Evolutionary conservation across 2,113 vertebrate species (phyloP), one percentile per base, ranked within the genome.

Genomic region (Chitala chitala): DNA sequence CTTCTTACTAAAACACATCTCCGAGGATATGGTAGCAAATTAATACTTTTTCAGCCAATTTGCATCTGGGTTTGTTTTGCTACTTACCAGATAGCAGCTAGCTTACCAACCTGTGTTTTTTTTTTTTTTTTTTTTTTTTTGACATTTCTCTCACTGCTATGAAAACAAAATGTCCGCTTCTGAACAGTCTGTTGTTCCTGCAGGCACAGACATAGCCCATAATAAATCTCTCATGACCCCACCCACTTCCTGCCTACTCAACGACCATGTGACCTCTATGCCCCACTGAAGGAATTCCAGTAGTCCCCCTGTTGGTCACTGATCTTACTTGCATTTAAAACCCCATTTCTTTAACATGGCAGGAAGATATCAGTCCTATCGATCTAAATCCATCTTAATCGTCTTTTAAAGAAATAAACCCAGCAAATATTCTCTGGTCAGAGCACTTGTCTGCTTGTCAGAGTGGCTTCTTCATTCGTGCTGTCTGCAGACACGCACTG

Each of bases 361-460:
- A 15, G 46, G 44, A 75, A 15, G 65, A 73, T 69, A 75, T 78
- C 65, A 73, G 48, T 77, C 71, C 66, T 71, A 48, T 76, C 59
- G 75, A 17, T 38, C 17, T n/a, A 77, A 82, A 76, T 65, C 61
- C 22, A 12, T 79, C 75, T 54, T 84, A 86, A 85, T 84, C 82
- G 80, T 73, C 76, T 75, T 72, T 77, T 65, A 77, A 69, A 77
- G 76, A 80, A 78, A 77, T 73, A 73, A 38, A 74, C 50, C 80
- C 64, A 66, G 77, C 71, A 53, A 53, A 2, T 36, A 73, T 73
- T 66, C 76, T 48, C 63, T 78, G 76, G 78, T 81, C 78, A 73
- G 75, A 54, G 71, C 78, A 64, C 29, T 22, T 22, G 42, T 55
- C 66, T 24, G 46, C 15, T 59, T 73, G 55, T 20, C 40, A 61